These are phyloP conservation scores for Danio kyathit DNA, from an alignment of 2,797 vertebrate species.

Conservation along the genomic window DNA sequence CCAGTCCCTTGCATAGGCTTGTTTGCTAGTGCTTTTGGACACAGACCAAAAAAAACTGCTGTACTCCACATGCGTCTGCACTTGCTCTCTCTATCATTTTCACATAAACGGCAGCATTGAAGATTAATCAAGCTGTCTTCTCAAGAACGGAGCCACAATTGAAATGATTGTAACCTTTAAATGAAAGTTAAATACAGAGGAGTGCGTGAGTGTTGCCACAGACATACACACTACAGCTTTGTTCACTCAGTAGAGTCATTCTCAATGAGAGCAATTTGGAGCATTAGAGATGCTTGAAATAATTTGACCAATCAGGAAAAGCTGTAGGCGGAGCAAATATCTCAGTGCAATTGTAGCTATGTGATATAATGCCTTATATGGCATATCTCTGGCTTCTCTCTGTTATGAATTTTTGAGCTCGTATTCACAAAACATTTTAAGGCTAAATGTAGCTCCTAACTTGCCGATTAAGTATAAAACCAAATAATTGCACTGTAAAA, in stretches of 20 bases:
- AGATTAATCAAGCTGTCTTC: slow-evolving; percentile 11
- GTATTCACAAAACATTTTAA: too few relatives aligned
- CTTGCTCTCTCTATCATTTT: slow-evolving; percentile 7
- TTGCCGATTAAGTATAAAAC: too few relatives aligned
- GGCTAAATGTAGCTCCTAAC: too few relatives aligned
- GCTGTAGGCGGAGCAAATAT: too few relatives aligned
- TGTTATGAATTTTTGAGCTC: too few relatives aligned
- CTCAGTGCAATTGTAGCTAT: not conserved
- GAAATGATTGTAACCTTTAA: slow-evolving; percentile 3
- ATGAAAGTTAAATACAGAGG: not conserved
- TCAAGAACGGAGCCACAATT: not conserved
- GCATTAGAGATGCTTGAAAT: not conserved
- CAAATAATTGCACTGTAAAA: too few relatives aligned
- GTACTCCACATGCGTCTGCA: not conserved
- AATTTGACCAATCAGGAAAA: not conserved
- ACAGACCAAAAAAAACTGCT: not conserved
- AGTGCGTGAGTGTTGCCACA: not conserved
- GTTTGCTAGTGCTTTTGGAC: not conserved
- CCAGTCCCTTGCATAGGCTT: not conserved
- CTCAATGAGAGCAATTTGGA: not conserved
- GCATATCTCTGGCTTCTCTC: not conserved
- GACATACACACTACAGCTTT: not conserved
- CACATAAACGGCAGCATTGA: slow-evolving; percentile 1
- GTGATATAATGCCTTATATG: not conserved
- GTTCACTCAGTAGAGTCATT: not conserved